Evolutionary conservation across 2,888 invertebrate genomes (phyloP).

Genomic region (Galeruca laticollis): DNA sequence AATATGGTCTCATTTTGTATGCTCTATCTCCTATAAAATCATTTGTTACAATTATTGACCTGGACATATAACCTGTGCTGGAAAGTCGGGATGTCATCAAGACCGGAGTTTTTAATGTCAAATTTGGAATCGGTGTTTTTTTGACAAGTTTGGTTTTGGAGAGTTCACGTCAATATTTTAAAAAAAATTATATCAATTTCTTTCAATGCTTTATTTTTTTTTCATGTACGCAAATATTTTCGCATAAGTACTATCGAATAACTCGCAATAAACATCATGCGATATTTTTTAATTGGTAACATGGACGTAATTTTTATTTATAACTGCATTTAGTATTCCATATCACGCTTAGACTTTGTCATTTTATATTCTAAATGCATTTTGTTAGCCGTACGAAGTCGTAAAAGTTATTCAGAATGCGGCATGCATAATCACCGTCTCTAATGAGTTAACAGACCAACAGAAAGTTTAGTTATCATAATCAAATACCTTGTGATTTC

Average conservation of each 20-base stretch:
- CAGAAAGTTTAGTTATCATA: conserved; percentile 5
- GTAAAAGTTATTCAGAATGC: neutral
- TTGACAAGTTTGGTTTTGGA: too few species aligned
- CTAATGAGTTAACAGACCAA: neutral
- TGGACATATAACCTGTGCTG: too few species aligned
- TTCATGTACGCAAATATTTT: too few species aligned
- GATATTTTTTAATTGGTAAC: neutral
- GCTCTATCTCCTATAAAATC: too few species aligned
- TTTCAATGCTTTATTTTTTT: too few species aligned
- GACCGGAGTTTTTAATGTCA: too few species aligned
- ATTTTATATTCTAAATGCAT: conserved; percentile 10
- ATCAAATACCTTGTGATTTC: neutral
- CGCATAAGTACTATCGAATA: neutral
- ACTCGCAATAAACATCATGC: neutral
- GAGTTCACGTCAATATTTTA: too few species aligned
- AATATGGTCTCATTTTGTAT: too few species aligned
- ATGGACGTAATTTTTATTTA: conserved; percentile 14
- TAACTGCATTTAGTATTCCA: conserved; percentile 14
- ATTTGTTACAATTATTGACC: too few species aligned
- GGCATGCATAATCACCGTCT: neutral
- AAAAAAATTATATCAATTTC: too few species aligned
- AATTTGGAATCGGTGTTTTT: too few species aligned
- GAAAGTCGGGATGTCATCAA: too few species aligned
- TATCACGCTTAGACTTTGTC: neutral
- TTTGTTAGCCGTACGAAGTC: neutral